phyloP scores from a whole-genome alignment of 2,888 invertebrate species.

The Drosophila siamana region DNA sequence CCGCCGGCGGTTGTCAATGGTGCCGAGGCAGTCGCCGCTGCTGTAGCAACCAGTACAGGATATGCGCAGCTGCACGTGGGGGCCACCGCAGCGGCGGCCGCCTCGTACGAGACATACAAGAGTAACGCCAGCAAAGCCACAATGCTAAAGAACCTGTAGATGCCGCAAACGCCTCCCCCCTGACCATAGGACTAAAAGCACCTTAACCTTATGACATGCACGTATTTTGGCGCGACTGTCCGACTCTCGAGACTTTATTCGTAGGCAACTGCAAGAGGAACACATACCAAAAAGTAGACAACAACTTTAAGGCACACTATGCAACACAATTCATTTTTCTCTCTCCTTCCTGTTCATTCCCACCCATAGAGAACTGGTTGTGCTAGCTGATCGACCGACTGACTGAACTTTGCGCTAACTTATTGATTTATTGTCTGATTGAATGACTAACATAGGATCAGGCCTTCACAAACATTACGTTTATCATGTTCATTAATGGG shows the following conservation, averaged over 20 bases:
- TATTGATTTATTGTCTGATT: not conserved
- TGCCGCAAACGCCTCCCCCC: not conserved
- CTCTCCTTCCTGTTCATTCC: no score
- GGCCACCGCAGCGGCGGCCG: slow-evolving; percentile 40
- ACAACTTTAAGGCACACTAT: slow-evolving; percentile 38
- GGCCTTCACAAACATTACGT: no score
- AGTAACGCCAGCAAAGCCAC: slow-evolving; percentile 49
- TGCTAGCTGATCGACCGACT: slow-evolving; percentile 7
- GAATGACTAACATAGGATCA: not conserved
- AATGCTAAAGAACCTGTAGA: slow-evolving; percentile 66
- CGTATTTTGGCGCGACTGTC: slow-evolving; percentile 12
- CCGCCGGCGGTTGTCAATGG: slow-evolving; percentile 46
- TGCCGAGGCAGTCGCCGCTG: slow-evolving; percentile 47
- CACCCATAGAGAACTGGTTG: not conserved
- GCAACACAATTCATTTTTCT: slow-evolving; percentile 29
- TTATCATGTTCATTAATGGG: no score
- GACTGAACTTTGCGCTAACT: not conserved
- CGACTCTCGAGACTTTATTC: slow-evolving; percentile 51
- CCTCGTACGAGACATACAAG: slow-evolving; percentile 58
- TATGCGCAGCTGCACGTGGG: slow-evolving; percentile 56
- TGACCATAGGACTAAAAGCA: slow-evolving; percentile 9
- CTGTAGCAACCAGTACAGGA: slow-evolving; percentile 54
- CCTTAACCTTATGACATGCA: slow-evolving; percentile 35
- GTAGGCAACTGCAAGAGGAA: slow-evolving; percentile 36
- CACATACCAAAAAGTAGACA: slow-evolving; percentile 28